These are phyloP conservation scores for Psittacula derbiana DNA, from an alignment of 2,797 vertebrate species.

Conservation along the genomic window DNA sequence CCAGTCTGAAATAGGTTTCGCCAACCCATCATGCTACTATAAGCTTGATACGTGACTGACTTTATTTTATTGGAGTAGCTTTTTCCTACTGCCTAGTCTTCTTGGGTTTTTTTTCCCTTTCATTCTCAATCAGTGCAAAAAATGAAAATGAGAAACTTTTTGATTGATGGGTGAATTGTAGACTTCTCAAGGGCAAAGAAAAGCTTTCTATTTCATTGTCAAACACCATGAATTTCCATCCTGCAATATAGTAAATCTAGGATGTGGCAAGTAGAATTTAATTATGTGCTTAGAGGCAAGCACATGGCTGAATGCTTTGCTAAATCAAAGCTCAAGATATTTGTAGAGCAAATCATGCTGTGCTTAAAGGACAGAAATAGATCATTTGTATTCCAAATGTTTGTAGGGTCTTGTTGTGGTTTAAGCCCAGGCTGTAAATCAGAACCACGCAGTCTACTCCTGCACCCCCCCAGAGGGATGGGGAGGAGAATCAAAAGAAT, in stretches of 20 bases:
- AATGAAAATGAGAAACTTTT: background rate
- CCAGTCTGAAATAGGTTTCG: background rate
- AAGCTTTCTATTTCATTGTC: background rate
- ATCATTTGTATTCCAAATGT: conserved; percentile 24
- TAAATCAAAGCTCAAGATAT: background rate
- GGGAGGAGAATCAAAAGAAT: no score
- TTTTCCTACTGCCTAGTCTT: background rate
- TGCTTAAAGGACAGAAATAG: background rate
- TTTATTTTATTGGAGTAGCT: background rate
- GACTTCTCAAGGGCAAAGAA: background rate
- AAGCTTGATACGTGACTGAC: fast-evolving
- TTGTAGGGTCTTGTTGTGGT: background rate
- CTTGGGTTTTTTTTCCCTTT: background rate
- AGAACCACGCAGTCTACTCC: no score
- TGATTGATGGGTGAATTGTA: background rate
- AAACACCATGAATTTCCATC: background rate
- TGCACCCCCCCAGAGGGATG: no score
- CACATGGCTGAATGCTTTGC: background rate
- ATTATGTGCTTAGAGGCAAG: background rate
- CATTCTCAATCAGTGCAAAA: background rate
- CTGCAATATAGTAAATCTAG: background rate
- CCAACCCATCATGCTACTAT: background rate
- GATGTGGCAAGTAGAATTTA: background rate
- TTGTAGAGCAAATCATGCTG: background rate
- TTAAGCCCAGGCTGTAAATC: no score